These are phyloP conservation scores for Camptogramma bilineatum DNA, from an alignment of 2,888 invertebrate species.

Conservation along the genomic window DNA sequence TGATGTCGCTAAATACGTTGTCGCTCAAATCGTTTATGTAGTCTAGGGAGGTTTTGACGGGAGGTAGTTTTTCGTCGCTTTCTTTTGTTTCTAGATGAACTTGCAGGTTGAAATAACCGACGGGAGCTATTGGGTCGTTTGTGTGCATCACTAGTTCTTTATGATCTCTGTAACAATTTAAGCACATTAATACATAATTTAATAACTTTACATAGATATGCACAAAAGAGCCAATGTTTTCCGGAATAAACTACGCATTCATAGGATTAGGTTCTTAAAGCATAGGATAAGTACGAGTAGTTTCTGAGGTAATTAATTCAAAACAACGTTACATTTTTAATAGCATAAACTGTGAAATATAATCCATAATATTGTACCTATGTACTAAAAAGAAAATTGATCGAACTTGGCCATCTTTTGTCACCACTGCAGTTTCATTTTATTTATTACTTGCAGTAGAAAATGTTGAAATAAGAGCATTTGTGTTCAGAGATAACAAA, in stretches of 20 bases:
- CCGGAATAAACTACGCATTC: too few relatives aligned
- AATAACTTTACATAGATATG: too few relatives aligned
- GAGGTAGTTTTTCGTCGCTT: conserved; percentile 72
- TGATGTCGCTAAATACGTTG: conserved; percentile 87
- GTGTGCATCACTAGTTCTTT: conserved; percentile 95
- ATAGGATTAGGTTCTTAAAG: too few relatives aligned
- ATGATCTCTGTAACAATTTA: conserved; percentile 87
- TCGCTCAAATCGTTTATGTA: conserved; percentile 87
- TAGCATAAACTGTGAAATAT: too few relatives aligned
- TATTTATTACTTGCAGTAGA: too few relatives aligned
- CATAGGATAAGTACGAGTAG: too few relatives aligned
- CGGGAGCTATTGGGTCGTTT: conserved; percentile 96
- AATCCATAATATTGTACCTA: too few relatives aligned
- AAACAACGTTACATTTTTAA: too few relatives aligned
- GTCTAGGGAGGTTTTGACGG: conserved; percentile 85
- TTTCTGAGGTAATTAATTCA: too few relatives aligned
- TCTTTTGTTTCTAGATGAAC: conserved; percentile 91
- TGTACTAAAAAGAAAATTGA: too few relatives aligned
- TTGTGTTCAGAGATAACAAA: neutral
- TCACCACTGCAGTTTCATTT: neutral
- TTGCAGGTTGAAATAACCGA: conserved; percentile 96
- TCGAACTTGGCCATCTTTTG: too few relatives aligned
- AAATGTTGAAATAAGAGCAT: neutral
- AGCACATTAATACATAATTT: neutral
- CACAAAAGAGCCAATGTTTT: too few relatives aligned